Base-by-base conservation (phyloP, 2,113 vertebrate species). In the Hippocampus barbouri region DNA sequence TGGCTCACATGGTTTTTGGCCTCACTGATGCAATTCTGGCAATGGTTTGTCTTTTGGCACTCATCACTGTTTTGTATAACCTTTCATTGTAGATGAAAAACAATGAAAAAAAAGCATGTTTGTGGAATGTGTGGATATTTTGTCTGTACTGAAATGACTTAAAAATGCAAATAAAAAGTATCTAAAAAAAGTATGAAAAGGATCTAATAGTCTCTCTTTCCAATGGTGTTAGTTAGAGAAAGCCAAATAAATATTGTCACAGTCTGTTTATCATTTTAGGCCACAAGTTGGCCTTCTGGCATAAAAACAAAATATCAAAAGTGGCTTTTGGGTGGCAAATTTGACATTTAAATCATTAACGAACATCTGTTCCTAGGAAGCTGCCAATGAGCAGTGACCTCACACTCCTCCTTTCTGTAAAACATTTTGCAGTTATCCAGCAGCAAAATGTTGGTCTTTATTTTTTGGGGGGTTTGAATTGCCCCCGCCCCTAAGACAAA, bases 351-450 rank as follows among this genome's bases (percentile, higher is more conserved):
- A 62, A 38, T 18, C 15, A 75, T 63, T 51, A 53, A 54, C 27
- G 60, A 82, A 79, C 85, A 89, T 88, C 89, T 90, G 88, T 75
- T 78, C 23, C 25, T 47, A 76, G 75, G 70, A 83, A 74, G 78
- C 73, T 81, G 83, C 81, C 81, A 83, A 65, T 75, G 40, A 62
- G 43, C 65, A 51, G 61, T 56, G 62, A 69, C 76, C 71, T 66
- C 5, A 18, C 57, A 56, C 40, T 64, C 54, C 45, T 49, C 40
- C 60, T 76, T 70, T 61, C 47, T 27, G 71, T n/a, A 10, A 23
- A 67, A 59, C 21, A 30, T 70, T 61, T 70, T 59, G 25, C 60
- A 68, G 66, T 59, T 80, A 69, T 87, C 75, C 72, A 70, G 43
- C 68, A 73, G 68, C 30, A 68, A 82, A 73, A 78, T 49, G 70